Evolutionary conservation across 1,140 invertebrate genomes (phyloP).

Genomic region (Drosophila setifemur): DNA sequence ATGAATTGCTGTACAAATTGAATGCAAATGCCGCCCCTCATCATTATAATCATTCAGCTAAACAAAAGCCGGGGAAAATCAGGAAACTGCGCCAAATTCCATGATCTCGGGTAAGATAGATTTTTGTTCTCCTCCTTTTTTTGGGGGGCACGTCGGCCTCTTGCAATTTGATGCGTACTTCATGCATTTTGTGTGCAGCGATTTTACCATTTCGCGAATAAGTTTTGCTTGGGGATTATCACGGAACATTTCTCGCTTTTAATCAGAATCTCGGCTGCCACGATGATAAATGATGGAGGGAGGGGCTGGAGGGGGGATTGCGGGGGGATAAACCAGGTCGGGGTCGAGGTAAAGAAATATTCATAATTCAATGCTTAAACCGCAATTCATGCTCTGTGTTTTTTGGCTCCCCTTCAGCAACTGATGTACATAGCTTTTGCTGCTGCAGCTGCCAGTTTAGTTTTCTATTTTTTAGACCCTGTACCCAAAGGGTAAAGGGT

Average conservation of each 20-base stretch:
- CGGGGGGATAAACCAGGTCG: slow-evolving; percentile 29
- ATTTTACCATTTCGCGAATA: slow-evolving; percentile 37
- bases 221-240: slow-evolving; percentile 17
- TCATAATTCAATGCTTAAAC: slow-evolving; percentile 79
- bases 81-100: slow-evolving; percentile 3
- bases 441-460: slow-evolving; percentile 51
- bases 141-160: neutral
- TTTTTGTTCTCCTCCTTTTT: too few relatives aligned
- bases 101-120: neutral
- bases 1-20: slow-evolving; percentile 50
- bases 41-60: slow-evolving; percentile 41
- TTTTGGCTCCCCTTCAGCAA: slow-evolving; percentile 20
- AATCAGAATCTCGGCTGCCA: slow-evolving; percentile 64
- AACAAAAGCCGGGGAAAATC: neutral
- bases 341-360: slow-evolving; percentile 59
- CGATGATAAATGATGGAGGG: slow-evolving; percentile 65
- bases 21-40: slow-evolving; percentile 32
- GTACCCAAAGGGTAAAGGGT: too few relatives aligned
- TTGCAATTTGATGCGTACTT: slow-evolving; percentile 16
- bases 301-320: slow-evolving; percentile 3
- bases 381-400: slow-evolving; percentile 69
- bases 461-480: too few relatives aligned
- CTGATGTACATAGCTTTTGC: neutral
- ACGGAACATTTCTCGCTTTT: slow-evolving; percentile 64
- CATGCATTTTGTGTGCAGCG: slow-evolving; percentile 1